These are phyloP conservation scores for Lytechinus pictus DNA, from an alignment of 35 echinoderm and acorn worm genomes.

Conservation along the genomic window DNA sequence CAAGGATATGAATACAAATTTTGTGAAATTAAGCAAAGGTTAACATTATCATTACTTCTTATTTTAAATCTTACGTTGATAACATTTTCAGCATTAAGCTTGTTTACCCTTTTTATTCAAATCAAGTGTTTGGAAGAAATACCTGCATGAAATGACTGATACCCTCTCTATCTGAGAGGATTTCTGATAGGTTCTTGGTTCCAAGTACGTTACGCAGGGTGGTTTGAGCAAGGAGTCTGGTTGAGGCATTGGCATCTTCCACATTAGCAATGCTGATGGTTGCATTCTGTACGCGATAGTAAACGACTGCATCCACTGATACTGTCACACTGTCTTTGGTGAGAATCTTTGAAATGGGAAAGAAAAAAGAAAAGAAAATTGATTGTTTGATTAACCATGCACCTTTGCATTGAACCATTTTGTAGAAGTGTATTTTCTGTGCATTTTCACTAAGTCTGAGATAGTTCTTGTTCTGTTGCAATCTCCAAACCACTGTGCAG, in stretches of 20 bases:
- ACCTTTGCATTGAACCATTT: too few species aligned
- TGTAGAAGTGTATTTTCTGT: too few species aligned
- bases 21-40: too few species aligned
- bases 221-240: conserved; percentile 73
- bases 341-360: conserved; percentile 63
- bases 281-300: conserved; percentile 95
- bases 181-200: conserved; percentile 66
- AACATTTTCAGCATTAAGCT: too few species aligned
- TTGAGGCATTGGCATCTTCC: conserved; percentile 92
- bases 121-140: background rate
- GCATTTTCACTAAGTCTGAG: too few species aligned
- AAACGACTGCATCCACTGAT: conserved; percentile 96
- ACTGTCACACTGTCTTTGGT: conserved; percentile 97
- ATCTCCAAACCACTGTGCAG: too few species aligned
- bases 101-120: too few species aligned
- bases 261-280: conserved; percentile 96
- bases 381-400: background rate
- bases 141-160: conserved; percentile 62
- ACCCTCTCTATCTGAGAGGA: conserved; percentile 51
- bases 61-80: too few species aligned
- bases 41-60: too few species aligned
- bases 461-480: too few species aligned
- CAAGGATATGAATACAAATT: too few species aligned
- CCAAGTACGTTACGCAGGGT: conserved; percentile 67
- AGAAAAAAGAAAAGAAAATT: background rate